phyloP scores from a whole-genome alignment of 2,888 invertebrate species.

The Orchesella flavescens region DNA sequence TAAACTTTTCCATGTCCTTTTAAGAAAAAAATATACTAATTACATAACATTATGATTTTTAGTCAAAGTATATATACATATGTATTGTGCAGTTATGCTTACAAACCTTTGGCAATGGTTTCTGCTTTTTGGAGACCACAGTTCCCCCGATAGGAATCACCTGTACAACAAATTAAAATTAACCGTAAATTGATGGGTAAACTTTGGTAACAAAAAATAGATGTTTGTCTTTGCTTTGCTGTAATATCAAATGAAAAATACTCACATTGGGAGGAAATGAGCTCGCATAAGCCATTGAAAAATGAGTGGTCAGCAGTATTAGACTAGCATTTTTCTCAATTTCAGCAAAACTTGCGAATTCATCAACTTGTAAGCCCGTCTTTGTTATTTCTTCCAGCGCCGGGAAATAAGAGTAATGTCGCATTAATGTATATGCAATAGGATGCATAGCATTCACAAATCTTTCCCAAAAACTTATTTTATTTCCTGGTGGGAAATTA shows the following conservation, averaged over 20 bases:
- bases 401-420: slow-evolving; percentile 32
- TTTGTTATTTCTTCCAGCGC: slow-evolving; percentile 46
- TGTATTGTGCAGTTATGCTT: neutral
- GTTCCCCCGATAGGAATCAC: neutral
- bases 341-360: slow-evolving; percentile 56
- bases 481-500: neutral
- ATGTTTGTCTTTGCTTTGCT: too few species aligned
- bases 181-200: too few species aligned
- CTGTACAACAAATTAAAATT: too few species aligned
- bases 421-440: neutral
- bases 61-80: too few species aligned
- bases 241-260: too few species aligned
- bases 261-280: slow-evolving; percentile 58
- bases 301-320: slow-evolving; percentile 62
- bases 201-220: too few species aligned
- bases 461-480: slow-evolving; percentile 33
- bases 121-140: slow-evolving; percentile 1
- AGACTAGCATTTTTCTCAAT: slow-evolving; percentile 62
- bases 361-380: slow-evolving; percentile 35
- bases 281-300: slow-evolving; percentile 57
- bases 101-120: slow-evolving; percentile 16
- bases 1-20: slow-evolving; percentile 22
- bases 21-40: neutral
- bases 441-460: slow-evolving; percentile 50
- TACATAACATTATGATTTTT: neutral